Evolutionary conservation across 2,888 invertebrate species (phyloP), one percentile per base, ranked within the genome.

Genomic region (Bombylius discolor): DNA sequence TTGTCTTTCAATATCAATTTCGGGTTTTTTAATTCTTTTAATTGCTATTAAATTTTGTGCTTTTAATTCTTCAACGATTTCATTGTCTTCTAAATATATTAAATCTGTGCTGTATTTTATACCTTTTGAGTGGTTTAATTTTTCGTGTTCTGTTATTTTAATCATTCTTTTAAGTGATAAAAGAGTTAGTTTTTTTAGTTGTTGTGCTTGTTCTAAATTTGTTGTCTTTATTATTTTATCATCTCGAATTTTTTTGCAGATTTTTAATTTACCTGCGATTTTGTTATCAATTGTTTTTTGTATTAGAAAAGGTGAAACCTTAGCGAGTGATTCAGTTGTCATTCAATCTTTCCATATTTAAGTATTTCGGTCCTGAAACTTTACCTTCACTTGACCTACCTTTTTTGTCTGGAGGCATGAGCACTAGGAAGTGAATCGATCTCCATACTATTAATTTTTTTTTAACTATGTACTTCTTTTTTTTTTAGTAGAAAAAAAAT

Each of bases 201-300:
- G 53, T 13, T 42, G 48, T n/a, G 55, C 53, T 58, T 55, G 55
- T 9, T 39, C 34, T n/a, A 48, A 34, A 47, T 58, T 52, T 53
- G 53, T 58, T 7, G 58, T 58, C 55, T 58, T 50, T 12, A 58
- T 50, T 23, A 58, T 33, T 1, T 53, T 5, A 34, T 55, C 58
- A 47, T 55, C 50, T 47, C 53, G 14, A 13, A 53, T 48, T 53
- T 58, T 58, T 49, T 49, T 52, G 32, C 57, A 58, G n/a, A 13
- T 36, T n/a, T 55, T 46, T 12, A 58, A 51, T 45, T 55, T 52
- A 34, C 53, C 53, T 12, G 31, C 23, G n/a, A 42, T 36, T 13
- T 57, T 33, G 5, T n/a, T n/a, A n/a, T 49, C 47, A 23, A 57
- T 46, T 8, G 51, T 31, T 46, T 55, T 47, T 54, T 54, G 39